Conservation (phyloP, 2,113 vertebrate genomes). For the Caranx melampygus region DNA sequence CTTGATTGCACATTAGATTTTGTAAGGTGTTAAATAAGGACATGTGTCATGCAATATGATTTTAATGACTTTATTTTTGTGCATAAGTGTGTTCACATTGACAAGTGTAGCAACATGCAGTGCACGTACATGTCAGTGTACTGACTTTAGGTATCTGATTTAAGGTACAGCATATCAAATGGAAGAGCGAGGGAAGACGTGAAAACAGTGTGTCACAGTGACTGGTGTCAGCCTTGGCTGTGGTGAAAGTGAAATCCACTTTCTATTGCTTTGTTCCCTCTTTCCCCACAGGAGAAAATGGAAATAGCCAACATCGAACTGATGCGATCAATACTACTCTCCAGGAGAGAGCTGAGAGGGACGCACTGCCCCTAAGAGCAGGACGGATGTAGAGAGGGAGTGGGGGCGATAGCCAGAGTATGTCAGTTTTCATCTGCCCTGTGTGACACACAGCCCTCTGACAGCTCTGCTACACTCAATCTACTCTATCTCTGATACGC, state of each 20-base stretch:
- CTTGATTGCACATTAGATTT: too few relatives aligned
- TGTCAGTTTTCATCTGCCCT: conserved; percentile 72
- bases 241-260: conserved; percentile 57
- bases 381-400: conserved; percentile 50
- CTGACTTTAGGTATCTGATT: too few relatives aligned
- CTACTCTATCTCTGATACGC: neutral
- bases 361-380: conserved; percentile 39
- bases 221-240: conserved; percentile 50
- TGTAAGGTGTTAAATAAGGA: too few relatives aligned
- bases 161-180: neutral
- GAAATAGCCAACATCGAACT: conserved; percentile 75
- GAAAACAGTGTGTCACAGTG: conserved; percentile 51
- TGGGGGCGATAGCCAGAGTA: conserved; percentile 48
- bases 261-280: conserved; percentile 64
- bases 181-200: conserved; percentile 10
- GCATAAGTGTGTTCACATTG: neutral
- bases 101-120: too few relatives aligned
- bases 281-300: conserved; percentile 72
- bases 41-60: too few relatives aligned
- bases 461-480: conserved; percentile 57
- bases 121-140: too few relatives aligned
- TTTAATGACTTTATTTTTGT: neutral
- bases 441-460: conserved; percentile 54
- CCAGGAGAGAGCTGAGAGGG: conserved; percentile 65
- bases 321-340: conserved; percentile 70